phyloP scores from a whole-genome alignment of 2,888 invertebrate species.

The Sinelater perroti region DNA sequence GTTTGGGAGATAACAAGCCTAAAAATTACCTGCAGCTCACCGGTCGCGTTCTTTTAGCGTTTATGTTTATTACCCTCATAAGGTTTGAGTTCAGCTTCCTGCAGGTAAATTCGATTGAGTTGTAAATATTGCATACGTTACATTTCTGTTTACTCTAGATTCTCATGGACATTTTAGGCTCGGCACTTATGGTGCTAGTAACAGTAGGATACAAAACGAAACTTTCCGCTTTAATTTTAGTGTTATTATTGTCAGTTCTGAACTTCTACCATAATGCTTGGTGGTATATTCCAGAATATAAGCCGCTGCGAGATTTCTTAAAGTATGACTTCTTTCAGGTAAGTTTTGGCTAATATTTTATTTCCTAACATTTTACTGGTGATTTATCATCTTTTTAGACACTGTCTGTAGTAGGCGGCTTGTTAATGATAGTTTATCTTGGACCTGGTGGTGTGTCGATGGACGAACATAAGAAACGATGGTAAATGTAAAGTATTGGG shows the following conservation, averaged over 20 bases:
- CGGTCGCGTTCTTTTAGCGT: slow-evolving; percentile 93
- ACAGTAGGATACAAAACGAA: slow-evolving; percentile 99
- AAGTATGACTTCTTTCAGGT: slow-evolving; percentile 99
- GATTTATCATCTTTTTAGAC: slow-evolving; percentile 87
- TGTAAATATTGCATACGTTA: slow-evolving; percentile 21
- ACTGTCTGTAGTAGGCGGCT: slow-evolving; percentile 96
- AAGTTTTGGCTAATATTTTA: slow-evolving; percentile 45
- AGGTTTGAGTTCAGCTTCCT: slow-evolving; percentile 91
- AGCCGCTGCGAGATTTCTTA: slow-evolving; percentile 97
- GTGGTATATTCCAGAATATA: slow-evolving; percentile 96
- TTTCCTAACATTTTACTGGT: neutral
- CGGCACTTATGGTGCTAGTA: slow-evolving; percentile 93
- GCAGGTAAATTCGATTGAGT: slow-evolving; percentile 67
- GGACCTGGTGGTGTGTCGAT: slow-evolving; percentile 99
- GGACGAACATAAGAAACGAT: slow-evolving; percentile 99
- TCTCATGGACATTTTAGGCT: slow-evolving; percentile 90
- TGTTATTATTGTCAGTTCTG: slow-evolving; percentile 84
- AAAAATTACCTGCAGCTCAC: slow-evolving; percentile 96
- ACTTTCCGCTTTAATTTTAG: slow-evolving; percentile 93
- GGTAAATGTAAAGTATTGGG: slow-evolving; percentile 67
- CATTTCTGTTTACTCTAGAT: slow-evolving; percentile 67
- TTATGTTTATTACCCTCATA: slow-evolving; percentile 98
- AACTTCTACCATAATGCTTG: slow-evolving; percentile 99
- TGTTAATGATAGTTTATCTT: slow-evolving; percentile 96
- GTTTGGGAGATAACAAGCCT: slow-evolving; percentile 93